Percentiles rank a stretch among this genome's conserved stretches.
Conservation (phyloP, 2,888 invertebrate species). For the Merodon equestris region DNA sequence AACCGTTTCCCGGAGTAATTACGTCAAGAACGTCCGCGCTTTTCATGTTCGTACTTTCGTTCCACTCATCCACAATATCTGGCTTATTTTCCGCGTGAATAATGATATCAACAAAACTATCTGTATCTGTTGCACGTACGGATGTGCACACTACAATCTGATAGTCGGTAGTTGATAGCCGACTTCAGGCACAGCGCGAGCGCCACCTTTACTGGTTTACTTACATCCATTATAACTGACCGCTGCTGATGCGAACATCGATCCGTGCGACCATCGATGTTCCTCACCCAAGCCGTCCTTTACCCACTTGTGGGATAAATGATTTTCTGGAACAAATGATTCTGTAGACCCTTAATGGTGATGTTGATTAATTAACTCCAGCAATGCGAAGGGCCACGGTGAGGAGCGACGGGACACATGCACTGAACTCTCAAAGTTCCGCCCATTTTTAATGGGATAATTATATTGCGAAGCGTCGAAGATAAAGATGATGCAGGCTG, state of each 20-base stretch:
- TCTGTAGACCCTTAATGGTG: conserved; percentile 57
- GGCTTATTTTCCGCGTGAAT: conserved; percentile 27
- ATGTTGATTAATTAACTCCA: conserved; percentile 56
- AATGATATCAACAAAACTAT: conserved; percentile 48
- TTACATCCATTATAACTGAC: conserved; percentile 28
- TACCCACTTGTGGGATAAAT: no score
- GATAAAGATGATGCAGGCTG: no score
- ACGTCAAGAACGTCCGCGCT: conserved; percentile 35
- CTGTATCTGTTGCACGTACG: conserved; percentile 23
- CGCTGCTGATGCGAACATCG: no score
- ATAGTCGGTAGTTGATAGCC: no score
- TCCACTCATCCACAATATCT: neutral
- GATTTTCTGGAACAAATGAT: conserved; percentile 40
- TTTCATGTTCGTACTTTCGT: conserved; percentile 22
- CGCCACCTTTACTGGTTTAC: conserved; percentile 61
- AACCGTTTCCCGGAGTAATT: conserved; percentile 34
- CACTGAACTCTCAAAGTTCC: conserved; percentile 12
- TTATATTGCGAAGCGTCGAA: conserved; percentile 22
- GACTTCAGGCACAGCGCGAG: conserved; percentile 36
- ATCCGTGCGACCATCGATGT: no score
- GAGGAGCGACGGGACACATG: neutral
- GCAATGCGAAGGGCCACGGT: conserved; percentile 28
- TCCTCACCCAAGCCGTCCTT: no score
- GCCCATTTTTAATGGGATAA: conserved; percentile 59
- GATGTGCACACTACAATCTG: no score